phyloP scores from a whole-genome alignment of 2,113 vertebrate genomes.

The Morone saxatilis region DNA sequence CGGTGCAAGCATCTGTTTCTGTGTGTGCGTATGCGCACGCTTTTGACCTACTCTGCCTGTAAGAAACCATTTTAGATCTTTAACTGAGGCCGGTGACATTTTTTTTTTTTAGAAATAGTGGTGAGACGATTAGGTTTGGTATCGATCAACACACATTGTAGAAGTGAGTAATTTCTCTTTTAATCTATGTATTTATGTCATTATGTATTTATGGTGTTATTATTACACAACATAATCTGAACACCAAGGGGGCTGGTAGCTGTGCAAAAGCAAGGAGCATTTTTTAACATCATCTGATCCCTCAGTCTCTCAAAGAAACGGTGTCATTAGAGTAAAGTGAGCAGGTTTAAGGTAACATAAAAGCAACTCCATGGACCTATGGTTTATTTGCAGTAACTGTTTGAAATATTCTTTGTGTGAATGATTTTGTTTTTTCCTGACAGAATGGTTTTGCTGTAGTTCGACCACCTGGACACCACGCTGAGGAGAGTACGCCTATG shows the following conservation, averaged over 20 bases:
- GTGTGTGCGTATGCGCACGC: background rate
- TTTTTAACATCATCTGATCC: background rate
- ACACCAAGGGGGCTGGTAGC: background rate
- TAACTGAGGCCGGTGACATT: background rate
- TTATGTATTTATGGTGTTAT: too few relatives aligned
- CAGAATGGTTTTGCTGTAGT: slow-evolving; percentile 98
- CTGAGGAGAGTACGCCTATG: slow-evolving; percentile 98
- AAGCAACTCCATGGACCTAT: background rate
- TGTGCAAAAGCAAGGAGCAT: background rate
- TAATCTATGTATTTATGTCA: background rate
- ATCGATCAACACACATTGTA: background rate
- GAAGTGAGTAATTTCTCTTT: background rate
- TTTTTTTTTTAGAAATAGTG: background rate
- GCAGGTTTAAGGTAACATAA: background rate
- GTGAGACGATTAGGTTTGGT: background rate
- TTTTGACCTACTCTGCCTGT: background rate
- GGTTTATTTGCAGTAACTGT: background rate
- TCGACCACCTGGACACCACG: slow-evolving; percentile 96
- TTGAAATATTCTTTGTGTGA: slow-evolving; percentile 2
- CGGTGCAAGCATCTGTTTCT: slow-evolving; percentile 15
- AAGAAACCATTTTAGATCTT: slow-evolving; percentile 3
- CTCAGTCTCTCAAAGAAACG: background rate
- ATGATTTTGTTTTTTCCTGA: slow-evolving; percentile 15
- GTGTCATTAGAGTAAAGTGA: background rate
- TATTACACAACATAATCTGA: too few relatives aligned